Base-by-base conservation (phyloP, 2,888 invertebrate species). In the Agrypnus murinus region DNA sequence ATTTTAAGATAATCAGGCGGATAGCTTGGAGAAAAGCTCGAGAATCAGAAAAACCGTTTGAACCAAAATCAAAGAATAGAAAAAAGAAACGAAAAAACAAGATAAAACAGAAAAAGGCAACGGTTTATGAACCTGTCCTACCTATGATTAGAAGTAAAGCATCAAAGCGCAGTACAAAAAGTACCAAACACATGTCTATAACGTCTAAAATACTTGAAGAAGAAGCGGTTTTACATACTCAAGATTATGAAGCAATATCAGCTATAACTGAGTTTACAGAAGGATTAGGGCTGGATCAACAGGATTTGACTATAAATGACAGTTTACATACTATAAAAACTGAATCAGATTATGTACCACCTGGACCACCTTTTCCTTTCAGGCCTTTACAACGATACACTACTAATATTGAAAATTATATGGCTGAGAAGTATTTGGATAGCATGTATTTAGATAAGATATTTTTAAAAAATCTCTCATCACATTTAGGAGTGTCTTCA, bases 341-440 rank as follows among this genome's bases (percentile, higher is more conserved):
- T 7, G 81, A 81, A 59, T 76, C 79, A 4, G 79, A 81, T 55
- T 67, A 74, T 50, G 76, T 82, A 38, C 84, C 84, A 9, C 79
- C 79, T 25, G 79, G 76, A 14, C 71, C 77, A 58, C 72, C 77
- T 0, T 83, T 82, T 72, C 81, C 81, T 1, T 82, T 80, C 68
- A 77, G 77, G 40, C 86, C 86, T 0, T 69, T 84, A n/a, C 86
- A 86, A 71, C 76, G 78, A n/a, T 81, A 81, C 69, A 86, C 85
- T 0, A 81, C 79, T 0, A 86, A 86, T 46, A 83, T 85, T 15
- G 80, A 84, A 62, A 84, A 84, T 66, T 83, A 85, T 25, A 82
- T 87, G 80, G 86, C 86, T 0, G 83, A 82, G 62, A 83, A 84
- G 64, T 87, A 87, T 74, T 78, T 88, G 45, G 86, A 86, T 25